Base-by-base conservation (phyloP, 37 sponge, comb jelly and placozoan genomes). In the Spongilla lacustris region DNA sequence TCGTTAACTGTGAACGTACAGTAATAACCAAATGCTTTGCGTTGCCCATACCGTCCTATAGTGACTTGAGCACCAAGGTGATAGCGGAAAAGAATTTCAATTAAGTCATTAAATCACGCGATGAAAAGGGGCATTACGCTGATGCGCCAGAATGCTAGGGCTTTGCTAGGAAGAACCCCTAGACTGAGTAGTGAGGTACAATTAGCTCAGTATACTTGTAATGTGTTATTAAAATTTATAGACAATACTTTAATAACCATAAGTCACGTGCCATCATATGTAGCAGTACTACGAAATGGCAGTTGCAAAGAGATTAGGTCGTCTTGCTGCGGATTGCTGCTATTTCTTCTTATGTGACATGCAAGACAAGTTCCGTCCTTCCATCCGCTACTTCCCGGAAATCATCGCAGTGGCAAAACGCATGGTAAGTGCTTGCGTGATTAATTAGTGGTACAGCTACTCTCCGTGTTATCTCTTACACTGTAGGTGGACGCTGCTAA, bases 331-430 rank as follows among this genome's bases (percentile, higher is more conserved):
- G 22, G 78, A 81, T 68, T 84, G 77, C 30, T 90, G 95, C 36
- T 93, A 90, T 75, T 93, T 99, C 77, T 99, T 99, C 77, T 73
- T 97, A 28, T 99, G 99, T 88, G 99, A 99, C 81, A 94, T 99
- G 96, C 99, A 99, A 81, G 99, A 99, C 82, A 99, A 99, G 88
- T 99, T 99, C 74, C 83, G 89, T 36, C 96, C 97, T 8, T 83
- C 88, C 36, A 99, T 99, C 30, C 71, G 92, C 22, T 96, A 99
- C 84, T 99, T 91, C 66, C 96, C 96, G 13, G 99, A 97, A 46
- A 97, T 99, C 50, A 81, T 89, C 26, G 78, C 91, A 19, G 96
- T 97, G 31, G 95, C 97, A 1, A 73, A 92, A n/a, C 84, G 89
- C 84, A 77, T 98, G 92, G 93, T 96, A 24, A 70, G 90, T 70